phyloP scores from a whole-genome alignment of 2,888 invertebrate species.

The Ectemnius lituratus region DNA sequence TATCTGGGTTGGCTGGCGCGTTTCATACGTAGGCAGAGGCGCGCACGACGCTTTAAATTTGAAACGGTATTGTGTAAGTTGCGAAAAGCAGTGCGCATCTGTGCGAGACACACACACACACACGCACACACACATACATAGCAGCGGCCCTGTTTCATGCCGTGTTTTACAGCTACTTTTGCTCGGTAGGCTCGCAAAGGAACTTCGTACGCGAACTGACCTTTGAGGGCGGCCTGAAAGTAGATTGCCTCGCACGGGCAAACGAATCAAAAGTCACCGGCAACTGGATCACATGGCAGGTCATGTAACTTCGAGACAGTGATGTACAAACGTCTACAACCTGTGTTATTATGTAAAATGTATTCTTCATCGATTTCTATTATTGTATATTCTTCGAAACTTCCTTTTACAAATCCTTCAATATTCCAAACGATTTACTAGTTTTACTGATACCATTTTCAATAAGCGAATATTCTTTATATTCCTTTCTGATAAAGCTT shows the following conservation, averaged over 20 bases:
- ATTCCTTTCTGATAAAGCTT: too few relatives aligned
- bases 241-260: conserved; percentile 1
- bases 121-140: too few relatives aligned
- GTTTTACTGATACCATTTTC: too few relatives aligned
- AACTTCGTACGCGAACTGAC: conserved; percentile 26
- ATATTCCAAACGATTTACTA: too few relatives aligned
- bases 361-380: neutral
- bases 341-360: conserved; percentile 12
- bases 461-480: too few relatives aligned
- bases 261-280: neutral
- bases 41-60: conserved; percentile 29
- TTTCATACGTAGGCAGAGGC: neutral
- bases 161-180: conserved; percentile 32
- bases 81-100: conserved; percentile 4
- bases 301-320: conserved; percentile 2
- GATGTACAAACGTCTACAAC: neutral
- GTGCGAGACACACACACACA: too few relatives aligned
- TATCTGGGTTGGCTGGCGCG: conserved; percentile 1
- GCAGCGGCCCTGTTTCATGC: conserved; percentile 11
- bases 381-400: too few relatives aligned
- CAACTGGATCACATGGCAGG: conserved; percentile 4
- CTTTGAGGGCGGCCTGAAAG: conserved; percentile 17
- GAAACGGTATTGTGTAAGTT: conserved; percentile 14
- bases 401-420: neutral
- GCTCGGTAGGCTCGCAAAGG: conserved; percentile 28